Evolutionary conservation across 2,888 invertebrate genomes (phyloP).

Genomic region (Clistopyga incitator): DNA sequence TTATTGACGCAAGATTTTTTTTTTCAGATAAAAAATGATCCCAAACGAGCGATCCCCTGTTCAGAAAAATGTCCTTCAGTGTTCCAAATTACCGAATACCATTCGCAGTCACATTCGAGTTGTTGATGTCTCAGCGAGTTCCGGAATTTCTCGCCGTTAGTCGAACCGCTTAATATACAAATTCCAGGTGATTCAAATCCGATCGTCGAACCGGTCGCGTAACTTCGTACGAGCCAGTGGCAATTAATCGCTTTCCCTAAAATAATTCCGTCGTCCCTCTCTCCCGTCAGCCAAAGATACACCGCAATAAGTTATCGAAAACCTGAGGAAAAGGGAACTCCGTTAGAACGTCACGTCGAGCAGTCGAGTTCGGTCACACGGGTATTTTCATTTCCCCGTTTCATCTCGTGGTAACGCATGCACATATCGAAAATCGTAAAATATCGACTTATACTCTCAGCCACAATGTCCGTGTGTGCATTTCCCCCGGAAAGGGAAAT

Average conservation of each 20-base stretch:
- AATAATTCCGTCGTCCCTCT: slow-evolving; percentile 1
- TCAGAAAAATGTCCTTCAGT: not conserved
- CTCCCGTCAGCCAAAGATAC: not conserved
- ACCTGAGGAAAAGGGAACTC: slow-evolving; percentile 42
- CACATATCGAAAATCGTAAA: slow-evolving; percentile 66
- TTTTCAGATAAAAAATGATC: not conserved
- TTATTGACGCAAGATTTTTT: not conserved
- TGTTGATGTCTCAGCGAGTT: not conserved
- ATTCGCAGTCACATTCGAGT: not conserved
- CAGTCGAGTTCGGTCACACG: slow-evolving; percentile 74
- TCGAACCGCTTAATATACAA: not conserved
- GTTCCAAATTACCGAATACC: not conserved
- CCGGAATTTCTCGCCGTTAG: slow-evolving; percentile 7
- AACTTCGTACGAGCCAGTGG: not conserved
- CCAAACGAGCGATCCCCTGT: not conserved
- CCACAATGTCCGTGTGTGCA: slow-evolving; percentile 33
- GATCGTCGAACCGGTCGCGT: not conserved
- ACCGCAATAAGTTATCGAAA: slow-evolving; percentile 60
- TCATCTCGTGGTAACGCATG: not conserved
- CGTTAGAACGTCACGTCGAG: not conserved
- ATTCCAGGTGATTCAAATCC: not conserved
- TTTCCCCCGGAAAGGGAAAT: slow-evolving; percentile 40
- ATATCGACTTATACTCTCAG: slow-evolving; percentile 60
- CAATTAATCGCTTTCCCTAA: slow-evolving; percentile 5
- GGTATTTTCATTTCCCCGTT: slow-evolving; percentile 73